phyloP scores from a whole-genome alignment of 2,113 vertebrate genomes.

The Colaptes auratus region DNA sequence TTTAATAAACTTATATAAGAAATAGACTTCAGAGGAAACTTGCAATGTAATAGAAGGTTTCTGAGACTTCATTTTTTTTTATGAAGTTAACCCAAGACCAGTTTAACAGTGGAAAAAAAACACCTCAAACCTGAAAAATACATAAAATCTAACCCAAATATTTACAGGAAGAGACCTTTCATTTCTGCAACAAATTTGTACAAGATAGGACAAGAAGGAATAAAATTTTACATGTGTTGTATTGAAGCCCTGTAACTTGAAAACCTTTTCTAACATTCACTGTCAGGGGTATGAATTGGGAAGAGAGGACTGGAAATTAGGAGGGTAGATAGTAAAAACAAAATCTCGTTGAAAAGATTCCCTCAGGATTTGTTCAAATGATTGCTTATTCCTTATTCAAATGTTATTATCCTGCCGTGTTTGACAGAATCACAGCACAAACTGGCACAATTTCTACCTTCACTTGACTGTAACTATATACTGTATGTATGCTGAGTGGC shows the following conservation, averaged over 20 bases:
- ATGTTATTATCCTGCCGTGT: not conserved
- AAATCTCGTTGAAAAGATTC: not conserved
- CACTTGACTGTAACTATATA: not conserved
- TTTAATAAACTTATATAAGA: not conserved
- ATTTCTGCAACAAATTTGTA: not conserved
- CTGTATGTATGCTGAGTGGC: not conserved
- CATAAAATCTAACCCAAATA: not conserved
- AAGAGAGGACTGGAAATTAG: not conserved
- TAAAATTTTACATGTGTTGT: not conserved
- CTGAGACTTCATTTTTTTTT: not conserved
- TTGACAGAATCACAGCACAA: not conserved
- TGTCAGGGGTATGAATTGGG: not conserved
- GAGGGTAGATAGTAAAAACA: not conserved
- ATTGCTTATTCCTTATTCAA: not conserved
- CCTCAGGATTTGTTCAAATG: not conserved
- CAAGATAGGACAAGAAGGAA: not conserved
- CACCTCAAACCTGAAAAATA: not conserved
- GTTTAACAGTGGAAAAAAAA: not conserved
- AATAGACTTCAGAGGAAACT: not conserved
- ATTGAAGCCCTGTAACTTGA: not conserved
- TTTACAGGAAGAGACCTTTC: not conserved
- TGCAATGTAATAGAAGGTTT: not conserved
- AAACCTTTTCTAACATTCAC: not conserved
- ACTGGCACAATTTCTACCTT: not conserved
- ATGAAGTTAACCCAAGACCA: not conserved